Percentiles rank a stretch among this genome's conserved stretches.
phyloP scores from a whole-genome alignment of 2,113 vertebrate species.

The Equus przewalskii region DNA sequence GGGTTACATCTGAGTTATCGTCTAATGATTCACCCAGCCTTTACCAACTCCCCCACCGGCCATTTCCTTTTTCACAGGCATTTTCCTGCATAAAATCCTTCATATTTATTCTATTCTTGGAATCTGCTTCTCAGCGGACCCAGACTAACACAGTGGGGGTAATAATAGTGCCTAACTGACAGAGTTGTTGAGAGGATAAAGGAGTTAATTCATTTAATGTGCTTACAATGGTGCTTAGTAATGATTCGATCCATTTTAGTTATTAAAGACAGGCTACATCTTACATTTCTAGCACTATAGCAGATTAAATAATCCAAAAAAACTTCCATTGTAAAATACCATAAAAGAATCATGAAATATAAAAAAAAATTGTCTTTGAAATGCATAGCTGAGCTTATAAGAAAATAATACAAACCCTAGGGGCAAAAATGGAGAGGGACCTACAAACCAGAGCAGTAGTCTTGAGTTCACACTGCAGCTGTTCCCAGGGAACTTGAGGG shows the following conservation, averaged over 20 bases:
- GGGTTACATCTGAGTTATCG: background rate
- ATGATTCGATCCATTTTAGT: background rate
- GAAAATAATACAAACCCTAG: background rate
- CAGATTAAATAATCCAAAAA: background rate
- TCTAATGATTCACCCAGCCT: background rate
- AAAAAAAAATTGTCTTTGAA: constrained; percentile 14
- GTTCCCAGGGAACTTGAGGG: background rate
- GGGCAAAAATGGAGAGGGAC: background rate
- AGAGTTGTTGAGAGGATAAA: background rate
- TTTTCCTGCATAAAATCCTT: background rate
- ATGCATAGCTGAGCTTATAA: background rate
- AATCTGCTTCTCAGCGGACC: background rate
- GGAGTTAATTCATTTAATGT: background rate
- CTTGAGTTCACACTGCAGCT: background rate
- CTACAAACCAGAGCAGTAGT: background rate
- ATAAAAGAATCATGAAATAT: background rate
- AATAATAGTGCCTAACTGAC: background rate
- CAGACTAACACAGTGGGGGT: background rate
- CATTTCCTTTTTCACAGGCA: background rate
- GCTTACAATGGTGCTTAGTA: background rate
- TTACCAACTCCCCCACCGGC: background rate
- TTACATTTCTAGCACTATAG: background rate
- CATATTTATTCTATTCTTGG: background rate
- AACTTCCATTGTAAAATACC: background rate
- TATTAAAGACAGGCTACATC: background rate